A percentile compares a stretch with the other conserved stretches of the same genome.
phyloP scores from a whole-genome alignment of 2,113 vertebrate genomes.

The Nicator chloris region DNA sequence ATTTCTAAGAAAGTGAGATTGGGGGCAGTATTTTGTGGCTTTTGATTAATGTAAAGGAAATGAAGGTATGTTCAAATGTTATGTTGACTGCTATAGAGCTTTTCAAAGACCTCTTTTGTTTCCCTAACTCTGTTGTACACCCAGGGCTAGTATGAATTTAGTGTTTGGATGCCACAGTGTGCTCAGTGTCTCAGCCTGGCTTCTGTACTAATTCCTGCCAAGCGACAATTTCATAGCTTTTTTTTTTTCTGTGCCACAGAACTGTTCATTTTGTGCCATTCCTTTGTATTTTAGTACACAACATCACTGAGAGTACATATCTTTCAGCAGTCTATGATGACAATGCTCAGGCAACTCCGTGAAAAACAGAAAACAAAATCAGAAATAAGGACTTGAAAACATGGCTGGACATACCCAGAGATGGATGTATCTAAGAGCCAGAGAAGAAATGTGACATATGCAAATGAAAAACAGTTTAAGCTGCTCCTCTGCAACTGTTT shows the following conservation, averaged over 20 bases:
- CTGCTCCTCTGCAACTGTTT: neutral
- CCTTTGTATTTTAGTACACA: neutral
- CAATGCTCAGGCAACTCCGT: neutral
- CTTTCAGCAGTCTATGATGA: neutral
- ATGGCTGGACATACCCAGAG: neutral
- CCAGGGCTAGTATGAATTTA: neutral
- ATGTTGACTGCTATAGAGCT: neutral
- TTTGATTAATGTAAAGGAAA: neutral
- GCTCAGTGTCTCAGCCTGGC: neutral
- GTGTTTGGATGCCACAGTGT: neutral
- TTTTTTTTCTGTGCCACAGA: neutral
- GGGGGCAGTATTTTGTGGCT: neutral
- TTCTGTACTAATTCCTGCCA: neutral
- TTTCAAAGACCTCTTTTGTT: neutral
- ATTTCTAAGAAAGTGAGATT: neutral
- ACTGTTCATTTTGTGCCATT: neutral
- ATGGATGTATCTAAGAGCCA: neutral
- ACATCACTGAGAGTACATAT: neutral
- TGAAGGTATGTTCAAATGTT: neutral
- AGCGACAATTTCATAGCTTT: neutral
- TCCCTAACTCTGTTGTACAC: neutral
- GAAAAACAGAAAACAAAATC: neutral
- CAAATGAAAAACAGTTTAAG: neutral
- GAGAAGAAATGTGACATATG: neutral
- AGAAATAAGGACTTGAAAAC: neutral